Evolutionary conservation across 2,113 vertebrate species (phyloP).

Genomic region (Poecile atricapillus): DNA sequence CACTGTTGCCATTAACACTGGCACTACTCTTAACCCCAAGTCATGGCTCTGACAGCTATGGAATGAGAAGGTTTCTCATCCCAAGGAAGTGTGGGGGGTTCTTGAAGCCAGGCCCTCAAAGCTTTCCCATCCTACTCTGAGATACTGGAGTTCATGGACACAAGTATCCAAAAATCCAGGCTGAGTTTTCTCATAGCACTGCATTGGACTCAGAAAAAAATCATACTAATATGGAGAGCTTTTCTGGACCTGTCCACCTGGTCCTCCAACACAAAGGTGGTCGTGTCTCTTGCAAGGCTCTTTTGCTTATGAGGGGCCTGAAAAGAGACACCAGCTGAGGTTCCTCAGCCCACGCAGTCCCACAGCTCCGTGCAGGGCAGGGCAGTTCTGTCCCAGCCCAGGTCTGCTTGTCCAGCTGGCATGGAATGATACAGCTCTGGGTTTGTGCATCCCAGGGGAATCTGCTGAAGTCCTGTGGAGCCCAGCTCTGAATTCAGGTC

Average conservation of each 20-base stretch:
- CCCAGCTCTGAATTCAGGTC: background rate
- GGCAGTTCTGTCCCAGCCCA: background rate
- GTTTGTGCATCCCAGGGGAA: accelerated
- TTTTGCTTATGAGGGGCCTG: background rate
- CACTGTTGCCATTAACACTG: background rate
- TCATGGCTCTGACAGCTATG: background rate
- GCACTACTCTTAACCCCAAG: background rate
- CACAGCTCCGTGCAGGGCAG: background rate
- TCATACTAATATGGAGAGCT: background rate
- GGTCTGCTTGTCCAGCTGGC: background rate
- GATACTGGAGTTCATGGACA: background rate
- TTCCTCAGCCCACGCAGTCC: background rate
- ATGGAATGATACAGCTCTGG: too few relatives aligned
- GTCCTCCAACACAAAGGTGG: background rate
- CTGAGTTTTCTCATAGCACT: background rate
- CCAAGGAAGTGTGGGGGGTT: background rate
- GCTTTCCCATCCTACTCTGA: background rate
- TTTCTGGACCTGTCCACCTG: background rate
- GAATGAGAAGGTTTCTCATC: background rate
- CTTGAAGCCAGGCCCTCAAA: background rate
- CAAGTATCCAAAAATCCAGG: background rate
- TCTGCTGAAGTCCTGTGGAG: background rate
- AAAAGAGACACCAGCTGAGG: background rate
- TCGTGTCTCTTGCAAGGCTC: background rate
- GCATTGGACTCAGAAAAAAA: background rate